Base-by-base conservation (phyloP, 2,797 vertebrate genomes). In the Pangasius sanitwongsei region DNA sequence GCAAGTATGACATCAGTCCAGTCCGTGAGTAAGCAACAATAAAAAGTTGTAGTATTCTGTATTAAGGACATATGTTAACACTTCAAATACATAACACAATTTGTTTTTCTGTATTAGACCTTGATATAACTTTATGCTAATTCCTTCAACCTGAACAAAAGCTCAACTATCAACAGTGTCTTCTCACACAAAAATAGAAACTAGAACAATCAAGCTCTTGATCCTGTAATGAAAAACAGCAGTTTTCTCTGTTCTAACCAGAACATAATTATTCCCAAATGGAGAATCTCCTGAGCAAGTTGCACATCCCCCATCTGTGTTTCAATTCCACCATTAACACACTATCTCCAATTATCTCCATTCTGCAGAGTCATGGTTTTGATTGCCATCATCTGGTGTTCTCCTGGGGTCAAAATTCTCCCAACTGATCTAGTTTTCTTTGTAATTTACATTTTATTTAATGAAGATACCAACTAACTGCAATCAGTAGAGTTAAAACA, bases 191-290 rank as follows among this genome's bases (percentile, higher is more conserved):
- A 70, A 84, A 28, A 53, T 23, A 70, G 48, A 70, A 85, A 85
- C 63, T 53, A 23, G 65, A 85, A 84, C 83, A 84, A 65, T 48
- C 82, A 65, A n/a, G 61, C 59, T 48, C 37, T 86, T 77, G 55
- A 77, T 61, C 15, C 72, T 63, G 37, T 15, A 86, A 86, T 86
- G 34, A 77, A 31, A 77, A 78, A 78, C 74, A 87, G 61, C 37
- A 44, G 25, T n/a, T 61, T 83, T 55, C 53, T 87, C 50, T 41
- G 23, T 70, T 83, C 67, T 48, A 83, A 48, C 23, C 61, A 34
- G 48, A n/a, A 11, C 28, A 7, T 83, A 87, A 87, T 87, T 82
- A 69, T 57, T 87, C 80, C 80, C 78, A 83, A 87, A 83, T 83
- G 87, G 41, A 87, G 59, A 87, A 61, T 59, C 85, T 74, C 57